Conservation (phyloP, 2,888 invertebrate species). For the Chaitophorus viminalis region DNA sequence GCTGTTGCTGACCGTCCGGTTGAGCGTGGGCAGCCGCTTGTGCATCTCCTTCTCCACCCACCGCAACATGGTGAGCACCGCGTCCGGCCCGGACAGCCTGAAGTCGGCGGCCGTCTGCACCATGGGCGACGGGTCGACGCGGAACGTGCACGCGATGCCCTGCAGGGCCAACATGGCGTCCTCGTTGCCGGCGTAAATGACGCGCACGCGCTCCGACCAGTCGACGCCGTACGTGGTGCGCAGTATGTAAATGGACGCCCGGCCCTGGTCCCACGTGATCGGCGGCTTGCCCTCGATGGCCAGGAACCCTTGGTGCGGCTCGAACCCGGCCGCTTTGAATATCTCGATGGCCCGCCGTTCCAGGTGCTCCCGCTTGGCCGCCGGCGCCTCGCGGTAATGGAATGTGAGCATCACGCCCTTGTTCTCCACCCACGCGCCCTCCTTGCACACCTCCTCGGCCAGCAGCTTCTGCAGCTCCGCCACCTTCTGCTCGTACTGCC, state of each 20-base stretch:
- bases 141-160: slow-evolving; percentile 68
- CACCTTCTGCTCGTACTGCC: slow-evolving; percentile 67
- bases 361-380: slow-evolving; percentile 65
- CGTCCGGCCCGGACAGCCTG: slow-evolving; percentile 67
- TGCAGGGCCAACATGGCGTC: slow-evolving; percentile 68
- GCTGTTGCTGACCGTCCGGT: slow-evolving; percentile 58
- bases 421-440: slow-evolving; percentile 69
- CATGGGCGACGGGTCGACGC: slow-evolving; percentile 67
- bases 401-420: slow-evolving; percentile 68
- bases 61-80: slow-evolving; percentile 67
- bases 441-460: slow-evolving; percentile 67
- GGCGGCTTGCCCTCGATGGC: slow-evolving; percentile 68
- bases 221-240: slow-evolving; percentile 68
- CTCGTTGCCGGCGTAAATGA: slow-evolving; percentile 69
- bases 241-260: slow-evolving; percentile 68
- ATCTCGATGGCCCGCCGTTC: slow-evolving; percentile 67
- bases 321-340: slow-evolving; percentile 67
- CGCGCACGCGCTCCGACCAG: slow-evolving; percentile 68
- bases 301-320: slow-evolving; percentile 67
- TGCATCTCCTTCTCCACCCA: slow-evolving; percentile 68
- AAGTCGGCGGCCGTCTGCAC: slow-evolving; percentile 68
- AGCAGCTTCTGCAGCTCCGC: slow-evolving; percentile 66
- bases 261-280: slow-evolving; percentile 68
- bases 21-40: slow-evolving; percentile 65
- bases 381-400: slow-evolving; percentile 68